Evolutionary conservation across 2,888 invertebrate genomes (phyloP), one percentile per base, ranked within the genome.

Genomic region (Pseudoips prasinana): DNA sequence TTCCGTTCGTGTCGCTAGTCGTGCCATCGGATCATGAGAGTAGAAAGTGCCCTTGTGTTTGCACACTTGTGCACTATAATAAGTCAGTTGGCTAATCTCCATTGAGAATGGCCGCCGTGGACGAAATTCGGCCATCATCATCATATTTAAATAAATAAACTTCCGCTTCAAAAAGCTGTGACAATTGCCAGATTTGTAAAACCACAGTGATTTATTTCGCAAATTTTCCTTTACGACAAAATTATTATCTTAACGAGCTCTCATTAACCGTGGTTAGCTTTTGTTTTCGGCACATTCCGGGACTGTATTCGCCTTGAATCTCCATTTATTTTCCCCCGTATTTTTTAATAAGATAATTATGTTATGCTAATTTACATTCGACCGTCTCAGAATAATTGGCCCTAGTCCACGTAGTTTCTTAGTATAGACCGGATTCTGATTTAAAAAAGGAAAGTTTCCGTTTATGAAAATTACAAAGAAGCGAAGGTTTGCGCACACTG

Each of bases 191-290:
- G 64, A 62, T 33, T 64, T 65, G n/a, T 69, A 59, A 52, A 56
- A 53, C 41, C 33, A 35, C 24, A 52, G 41, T 48, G 57, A 48
- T 56, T 54, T 51, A 54, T 48, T 51, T 38, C 36, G 55, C 46
- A 46, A 48, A 64, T 64, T 64, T 58, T 57, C 52, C 62, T 64
- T 63, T 52, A 62, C 58, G 60, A 64, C 56, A 49, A 65, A 71
- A 71, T 70, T 68, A 72, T 75, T 73, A 71, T 67, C 66, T 65
- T 67, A 72, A 73, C 64, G 69, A 72, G 69, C 58, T 40, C 68
- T 75, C 71, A 73, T 80, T 78, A 79, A 66, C 51, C 48, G 61
- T 52, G 60, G 71, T 73, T 66, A 63, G 65, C 68, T 66, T 60
- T 73, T 74, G 70, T 78, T 76, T 72, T 64, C 5, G 14, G 3